Evolutionary conservation across 2,113 vertebrate genomes (phyloP).

Genomic region (Perognathus longimembris): DNA sequence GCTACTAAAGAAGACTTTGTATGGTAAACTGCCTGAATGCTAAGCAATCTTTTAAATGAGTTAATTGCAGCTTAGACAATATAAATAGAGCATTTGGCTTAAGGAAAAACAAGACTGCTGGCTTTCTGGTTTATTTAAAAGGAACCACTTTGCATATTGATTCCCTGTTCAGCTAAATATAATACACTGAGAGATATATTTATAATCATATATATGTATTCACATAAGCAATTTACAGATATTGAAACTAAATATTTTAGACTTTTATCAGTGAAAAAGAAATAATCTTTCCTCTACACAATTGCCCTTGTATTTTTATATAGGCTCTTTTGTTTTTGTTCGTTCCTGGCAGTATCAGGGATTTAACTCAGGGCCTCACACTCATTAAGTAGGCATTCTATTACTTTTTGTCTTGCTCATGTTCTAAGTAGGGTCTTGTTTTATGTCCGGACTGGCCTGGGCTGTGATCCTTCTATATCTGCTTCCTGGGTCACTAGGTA

Average conservation of each 20-base stretch:
- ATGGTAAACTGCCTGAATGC: conserved; percentile 50
- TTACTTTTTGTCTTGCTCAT: too few species aligned
- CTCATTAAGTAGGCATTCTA: too few species aligned
- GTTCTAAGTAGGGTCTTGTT: too few species aligned
- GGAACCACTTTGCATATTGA: conserved; percentile 25
- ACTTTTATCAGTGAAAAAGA: not conserved
- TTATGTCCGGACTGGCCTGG: too few species aligned
- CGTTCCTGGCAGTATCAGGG: too few species aligned
- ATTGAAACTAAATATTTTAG: conserved; percentile 50
- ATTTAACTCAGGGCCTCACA: too few species aligned
- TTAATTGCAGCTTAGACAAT: conserved; percentile 65
- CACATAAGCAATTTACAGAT: conserved; percentile 14
- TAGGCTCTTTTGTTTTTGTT: too few species aligned
- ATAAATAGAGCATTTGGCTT: conserved; percentile 56
- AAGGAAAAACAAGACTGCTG: conserved; percentile 20
- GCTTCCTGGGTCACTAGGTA: too few species aligned
- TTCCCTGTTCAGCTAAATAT: conserved; percentile 41
- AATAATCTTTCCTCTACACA: not conserved
- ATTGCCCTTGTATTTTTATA: not conserved
- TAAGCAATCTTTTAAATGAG: conserved; percentile 64
- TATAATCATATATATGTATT: not conserved
- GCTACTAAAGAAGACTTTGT: conserved; percentile 41
- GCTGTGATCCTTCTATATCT: too few species aligned
- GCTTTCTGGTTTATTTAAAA: conserved; percentile 47
- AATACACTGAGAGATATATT: not conserved